A percentile compares a stretch with the other conserved stretches of the same genome.
Conservation (phyloP, 1,140 invertebrate species). For the Carposina sasakii region DNA sequence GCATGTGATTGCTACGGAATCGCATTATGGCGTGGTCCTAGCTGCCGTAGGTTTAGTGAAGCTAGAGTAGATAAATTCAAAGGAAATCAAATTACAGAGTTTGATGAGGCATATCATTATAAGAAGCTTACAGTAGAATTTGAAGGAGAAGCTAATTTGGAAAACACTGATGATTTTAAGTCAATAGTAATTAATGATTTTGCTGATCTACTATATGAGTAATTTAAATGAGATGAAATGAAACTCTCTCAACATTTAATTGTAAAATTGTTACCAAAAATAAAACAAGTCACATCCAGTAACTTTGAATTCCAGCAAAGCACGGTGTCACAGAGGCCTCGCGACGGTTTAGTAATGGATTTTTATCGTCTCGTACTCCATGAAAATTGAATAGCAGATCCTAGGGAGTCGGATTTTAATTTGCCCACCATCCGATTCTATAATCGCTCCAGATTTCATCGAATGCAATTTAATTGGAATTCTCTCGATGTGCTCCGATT, state of each 20-base stretch:
- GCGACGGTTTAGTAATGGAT: constrained; percentile 47
- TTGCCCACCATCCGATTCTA: constrained; percentile 52
- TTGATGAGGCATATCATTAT: too few species aligned
- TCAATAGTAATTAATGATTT: too few species aligned
- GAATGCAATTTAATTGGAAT: constrained; percentile 65
- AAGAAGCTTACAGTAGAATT: too few species aligned
- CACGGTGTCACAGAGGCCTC: constrained; percentile 37
- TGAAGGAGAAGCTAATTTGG: too few species aligned
- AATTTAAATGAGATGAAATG: too few species aligned
- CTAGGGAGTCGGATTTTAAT: constrained; percentile 58
- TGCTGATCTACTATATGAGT: not conserved
- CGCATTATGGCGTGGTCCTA: constrained; percentile 37
- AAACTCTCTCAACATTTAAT: too few species aligned
- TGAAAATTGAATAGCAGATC: constrained; percentile 60
- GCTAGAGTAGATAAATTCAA: too few species aligned
- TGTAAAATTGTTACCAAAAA: too few species aligned
- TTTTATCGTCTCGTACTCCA: constrained; percentile 54
- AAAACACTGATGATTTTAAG: too few species aligned
- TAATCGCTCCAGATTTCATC: constrained; percentile 61
- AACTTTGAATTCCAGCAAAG: constrained; percentile 12
- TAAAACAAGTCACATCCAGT: constrained; percentile 14
- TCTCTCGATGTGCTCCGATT: constrained; percentile 27
- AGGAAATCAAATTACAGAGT: too few species aligned
- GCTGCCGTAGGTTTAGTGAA: not conserved
- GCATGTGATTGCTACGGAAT: constrained; percentile 60